phyloP scores from a whole-genome alignment of 2,797 vertebrate species.

The Bradypodion ventrale region DNA sequence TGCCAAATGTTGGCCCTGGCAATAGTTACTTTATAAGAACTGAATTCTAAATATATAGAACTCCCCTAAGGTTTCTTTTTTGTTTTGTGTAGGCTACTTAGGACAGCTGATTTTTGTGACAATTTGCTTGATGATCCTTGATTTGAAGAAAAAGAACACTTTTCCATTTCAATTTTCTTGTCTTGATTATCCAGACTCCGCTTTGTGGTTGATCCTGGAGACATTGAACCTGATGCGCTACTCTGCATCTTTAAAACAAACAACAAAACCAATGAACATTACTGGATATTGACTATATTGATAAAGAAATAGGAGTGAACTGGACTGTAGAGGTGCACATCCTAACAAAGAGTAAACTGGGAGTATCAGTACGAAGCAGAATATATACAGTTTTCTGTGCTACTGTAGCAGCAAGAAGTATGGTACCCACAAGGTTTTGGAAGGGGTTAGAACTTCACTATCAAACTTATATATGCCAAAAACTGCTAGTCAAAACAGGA shows the following conservation, averaged over 20 bases:
- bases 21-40: constrained; percentile 50
- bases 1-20: constrained; percentile 44
- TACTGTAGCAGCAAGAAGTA: neutral
- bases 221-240: constrained; percentile 63
- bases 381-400: neutral
- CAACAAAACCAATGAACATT: neutral
- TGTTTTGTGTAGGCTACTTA: constrained; percentile 47
- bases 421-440: neutral
- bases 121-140: constrained; percentile 54
- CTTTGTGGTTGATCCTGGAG: constrained; percentile 65
- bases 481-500: neutral
- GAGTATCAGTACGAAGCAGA: neutral
- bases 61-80: constrained; percentile 67
- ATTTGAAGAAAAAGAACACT: constrained; percentile 40
- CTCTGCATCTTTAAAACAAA: constrained; percentile 66
- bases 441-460: neutral
- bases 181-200: constrained; percentile 59
- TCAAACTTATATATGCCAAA: neutral
- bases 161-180: constrained; percentile 63
- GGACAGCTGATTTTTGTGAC: constrained; percentile 54
- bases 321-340: neutral
- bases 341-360: neutral
- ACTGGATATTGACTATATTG: neutral
- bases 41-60: constrained; percentile 2
- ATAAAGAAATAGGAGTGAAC: neutral